Evolutionary conservation across 2,888 invertebrate genomes (phyloP), one percentile per base, ranked within the genome.

Genomic region (Beris morrisii): DNA sequence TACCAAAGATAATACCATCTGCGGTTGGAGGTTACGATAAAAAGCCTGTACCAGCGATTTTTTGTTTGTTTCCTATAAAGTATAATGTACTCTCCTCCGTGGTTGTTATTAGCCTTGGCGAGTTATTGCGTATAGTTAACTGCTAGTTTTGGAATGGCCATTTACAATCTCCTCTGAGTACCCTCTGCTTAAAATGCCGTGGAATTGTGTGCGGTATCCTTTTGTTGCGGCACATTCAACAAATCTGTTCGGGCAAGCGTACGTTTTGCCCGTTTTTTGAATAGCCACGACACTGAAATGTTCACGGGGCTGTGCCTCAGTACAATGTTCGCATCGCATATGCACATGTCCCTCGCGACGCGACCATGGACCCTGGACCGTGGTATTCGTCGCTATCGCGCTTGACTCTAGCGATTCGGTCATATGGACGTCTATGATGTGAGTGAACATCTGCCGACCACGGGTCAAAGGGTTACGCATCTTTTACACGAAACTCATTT

Each of bases 391-490:
- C 7, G 54, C 12, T 30, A 28, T 54, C 9, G 54, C 55, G 54
- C 38, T 54, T 56, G 31, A 13, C 15, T 64, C 44, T 67, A 54
- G 48, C 61, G 45, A 54, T 54, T 66, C 48, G 54, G 59, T 61
- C 59, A 61, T 53, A 66, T 61, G 53, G 53, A 43, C 15, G 44
- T 38, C 38, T 48, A 15, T 38, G 53, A 31, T 55, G 43, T 48
- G 50, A 46, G 67, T 43, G 65, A 44, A 67, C 69, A 69, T 69
- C 69, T 69, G 69, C 65, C 65, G 69, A 59, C 69, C 69, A 69
- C 57, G 65, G 69, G 69, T 69, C 69, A 69, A 69, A 69, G 67
- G 69, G 69, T 69, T 69, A 67, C 55, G 61, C 15, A 69, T 66
- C 52, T 22, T 38, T 31, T 31, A 52, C 44, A 57, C 32, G 15